phyloP scores from a whole-genome alignment of 1,140 invertebrate species.

The Oryctes rhinoceros region DNA sequence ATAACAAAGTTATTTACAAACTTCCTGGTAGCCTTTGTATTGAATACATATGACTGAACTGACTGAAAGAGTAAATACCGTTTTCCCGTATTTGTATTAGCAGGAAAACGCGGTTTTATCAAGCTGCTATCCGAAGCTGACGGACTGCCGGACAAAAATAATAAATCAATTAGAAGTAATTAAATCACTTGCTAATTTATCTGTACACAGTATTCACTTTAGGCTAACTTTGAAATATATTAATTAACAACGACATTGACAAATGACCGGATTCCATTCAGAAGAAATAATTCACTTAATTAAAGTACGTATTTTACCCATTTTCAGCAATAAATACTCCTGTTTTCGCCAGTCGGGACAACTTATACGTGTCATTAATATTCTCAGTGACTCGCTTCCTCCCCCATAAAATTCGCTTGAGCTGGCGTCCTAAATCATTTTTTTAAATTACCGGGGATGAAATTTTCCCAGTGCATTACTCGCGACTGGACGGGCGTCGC shows the following conservation, averaged over 20 bases:
- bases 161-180: conserved; percentile 17
- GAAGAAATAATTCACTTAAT: conserved; percentile 19
- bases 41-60: background rate
- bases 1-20: too few species aligned
- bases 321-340: conserved; percentile 14
- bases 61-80: background rate
- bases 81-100: background rate
- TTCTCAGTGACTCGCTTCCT: conserved; percentile 17
- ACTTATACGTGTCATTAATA: conserved; percentile 19
- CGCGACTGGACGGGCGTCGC: background rate
- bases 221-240: conserved; percentile 16
- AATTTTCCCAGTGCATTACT: conserved; percentile 5
- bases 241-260: conserved; percentile 14
- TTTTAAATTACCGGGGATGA: conserved; percentile 18
- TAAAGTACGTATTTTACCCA: conserved; percentile 18
- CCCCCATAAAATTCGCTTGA: conserved; percentile 17
- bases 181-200: conserved; percentile 22
- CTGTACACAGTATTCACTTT: conserved; percentile 10
- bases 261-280: conserved; percentile 21
- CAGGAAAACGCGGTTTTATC: background rate
- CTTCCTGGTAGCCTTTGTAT: too few species aligned
- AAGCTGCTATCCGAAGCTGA: background rate
- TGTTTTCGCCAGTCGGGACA: conserved; percentile 17
- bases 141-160: background rate
- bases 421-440: conserved; percentile 19